Conservation (phyloP, 2,888 invertebrate genomes). For the Macrophya alboannulata region DNA sequence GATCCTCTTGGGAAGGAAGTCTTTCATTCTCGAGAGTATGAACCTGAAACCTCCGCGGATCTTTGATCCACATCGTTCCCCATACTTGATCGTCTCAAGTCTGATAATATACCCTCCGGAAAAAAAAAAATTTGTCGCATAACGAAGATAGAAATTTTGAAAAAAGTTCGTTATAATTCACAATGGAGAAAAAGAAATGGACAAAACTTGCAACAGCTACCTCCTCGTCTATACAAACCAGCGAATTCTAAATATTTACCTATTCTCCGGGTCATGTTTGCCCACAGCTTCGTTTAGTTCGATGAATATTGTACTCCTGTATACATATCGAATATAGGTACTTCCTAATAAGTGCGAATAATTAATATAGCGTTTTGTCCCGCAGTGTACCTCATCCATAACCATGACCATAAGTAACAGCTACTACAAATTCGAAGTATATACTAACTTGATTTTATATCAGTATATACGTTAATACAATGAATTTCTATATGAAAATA, state of each 20-base stretch:
- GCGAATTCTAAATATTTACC: background rate
- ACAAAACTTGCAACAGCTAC: background rate
- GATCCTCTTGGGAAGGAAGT: background rate
- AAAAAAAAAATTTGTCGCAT: constrained; percentile 26
- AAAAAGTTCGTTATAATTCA: background rate
- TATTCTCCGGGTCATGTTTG: background rate
- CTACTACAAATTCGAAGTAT: background rate
- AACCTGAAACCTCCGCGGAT: background rate
- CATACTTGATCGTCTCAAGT: constrained; percentile 1
- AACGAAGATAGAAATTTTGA: background rate
- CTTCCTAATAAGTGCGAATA: background rate
- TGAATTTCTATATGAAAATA: constrained; percentile 36
- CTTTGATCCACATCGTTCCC: constrained; percentile 7
- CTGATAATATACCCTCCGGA: background rate
- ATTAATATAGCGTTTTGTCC: background rate
- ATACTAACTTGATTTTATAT: background rate
- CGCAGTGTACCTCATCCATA: background rate
- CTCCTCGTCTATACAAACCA: background rate
- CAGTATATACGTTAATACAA: background rate
- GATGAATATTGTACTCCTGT: background rate
- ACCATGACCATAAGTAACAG: constrained; percentile 25
- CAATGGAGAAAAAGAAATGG: background rate
- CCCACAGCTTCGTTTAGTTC: background rate
- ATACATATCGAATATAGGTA: background rate
- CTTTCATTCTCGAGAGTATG: background rate